Base-by-base conservation (phyloP, 2,797 vertebrate species). In the Podarcis siculus region DNA sequence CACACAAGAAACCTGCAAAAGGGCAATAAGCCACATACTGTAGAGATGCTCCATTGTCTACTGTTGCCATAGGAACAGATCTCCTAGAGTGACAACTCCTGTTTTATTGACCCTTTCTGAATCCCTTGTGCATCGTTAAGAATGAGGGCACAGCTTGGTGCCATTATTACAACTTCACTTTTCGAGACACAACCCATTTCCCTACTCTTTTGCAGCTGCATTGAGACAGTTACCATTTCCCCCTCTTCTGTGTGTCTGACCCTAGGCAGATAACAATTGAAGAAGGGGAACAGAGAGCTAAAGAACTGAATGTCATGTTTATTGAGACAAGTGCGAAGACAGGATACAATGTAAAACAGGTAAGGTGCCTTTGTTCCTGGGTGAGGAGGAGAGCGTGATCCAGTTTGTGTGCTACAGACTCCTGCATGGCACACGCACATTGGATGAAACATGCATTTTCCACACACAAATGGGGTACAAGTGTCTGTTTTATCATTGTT, bases 251-350 rank as follows among this genome's bases (percentile, higher is more conserved):
- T 84, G 64, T 94, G n/a, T 75, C 81, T 69, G 5, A 90, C 81
- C 85, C 42, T 95, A 98, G 98, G 96, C 98, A 98, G 96, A 98
- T 98, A 95, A 98, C 98, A 80, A 98, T 98, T 2, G 98, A 98
- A 92, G 98, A 98, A 92, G 98, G 98, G 1, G 98, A 98, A 90
- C 98, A 98, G 93, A 96, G 98, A 19, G 98, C 98, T 93, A 98
- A 98, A 95, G 98, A 98, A 90, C 96, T 98, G 94, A 98, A 97
- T 1, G 98, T 98, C 95, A 98, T 98, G 98, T 98, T 98, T 96
- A 98, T 98, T 12, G 98, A 98, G 96, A 98, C 98, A 94, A 98
- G 98, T 5, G 98, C 98, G 49, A 98, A 98, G 96, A 98, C 98
- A 0, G 98, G 98, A 87, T 98, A 98, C 95, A 98, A 98, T 27